Conservation (phyloP, 2,113 vertebrate genomes). For the Tetrao urogallus region DNA sequence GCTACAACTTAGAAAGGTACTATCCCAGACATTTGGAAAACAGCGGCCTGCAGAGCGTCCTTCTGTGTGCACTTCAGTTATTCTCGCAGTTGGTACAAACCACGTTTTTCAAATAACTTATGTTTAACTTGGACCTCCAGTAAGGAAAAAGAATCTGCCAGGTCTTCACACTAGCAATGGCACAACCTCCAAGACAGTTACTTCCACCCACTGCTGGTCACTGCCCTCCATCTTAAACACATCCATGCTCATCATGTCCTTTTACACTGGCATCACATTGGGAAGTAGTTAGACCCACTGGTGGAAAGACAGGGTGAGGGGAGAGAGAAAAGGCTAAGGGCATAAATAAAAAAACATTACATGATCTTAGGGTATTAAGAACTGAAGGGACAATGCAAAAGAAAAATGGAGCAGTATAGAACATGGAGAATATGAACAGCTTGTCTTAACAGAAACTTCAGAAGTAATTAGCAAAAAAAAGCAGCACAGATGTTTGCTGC, state of each 20-base stretch:
- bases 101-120: neutral
- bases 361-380: neutral
- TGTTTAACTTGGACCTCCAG: neutral
- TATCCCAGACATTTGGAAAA: neutral
- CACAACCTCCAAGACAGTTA: neutral
- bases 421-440: neutral
- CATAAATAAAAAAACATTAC: neutral
- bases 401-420: neutral
- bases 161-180: neutral
- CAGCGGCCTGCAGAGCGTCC: neutral
- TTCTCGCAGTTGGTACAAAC: neutral
- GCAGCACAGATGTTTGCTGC: slow-evolving; percentile 41
- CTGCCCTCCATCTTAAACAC: accelerated
- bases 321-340: neutral
- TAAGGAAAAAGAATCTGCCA: neutral
- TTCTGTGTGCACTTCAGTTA: neutral
- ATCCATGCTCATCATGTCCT: neutral
- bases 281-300: neutral
- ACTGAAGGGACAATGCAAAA: neutral
- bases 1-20: neutral
- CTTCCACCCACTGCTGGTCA: neutral
- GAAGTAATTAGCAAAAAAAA: slow-evolving; percentile 7
- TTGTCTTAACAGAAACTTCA: neutral
- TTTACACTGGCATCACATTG: too few relatives aligned
- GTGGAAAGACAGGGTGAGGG: neutral